Evolutionary conservation across 2,888 invertebrate species (phyloP), one percentile per base, ranked within the genome.

Genomic region (Agrotis segetum): DNA sequence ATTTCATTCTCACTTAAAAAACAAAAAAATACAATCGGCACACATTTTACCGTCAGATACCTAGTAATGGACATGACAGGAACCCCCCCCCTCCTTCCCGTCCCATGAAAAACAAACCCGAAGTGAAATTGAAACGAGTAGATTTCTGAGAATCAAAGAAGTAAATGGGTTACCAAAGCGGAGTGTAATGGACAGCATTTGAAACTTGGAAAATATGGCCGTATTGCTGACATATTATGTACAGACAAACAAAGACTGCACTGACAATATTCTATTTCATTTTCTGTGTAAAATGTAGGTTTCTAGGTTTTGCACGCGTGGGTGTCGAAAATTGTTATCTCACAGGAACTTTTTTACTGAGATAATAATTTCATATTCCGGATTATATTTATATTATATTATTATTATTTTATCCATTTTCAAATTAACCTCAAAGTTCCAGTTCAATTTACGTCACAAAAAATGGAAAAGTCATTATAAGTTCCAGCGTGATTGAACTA

Each of bases 111-210:
- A 59, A 81, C 53, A 55, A 81, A 50, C 62, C 6, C 13, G 24
- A 81, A 62, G 49, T 59, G 81, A 62, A 67, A 74, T 24, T 19
- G 24, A 76, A 58, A 16, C 77, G 67, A 17, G 49, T 62, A 63
- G 68, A 53, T 67, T 76, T 77, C 81, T 77, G 69, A 62, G 76
- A 77, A 76, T 62, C 40, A 29, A 19, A 46, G 16, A 75, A 75
- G 19, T 62, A 77, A 76, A 81, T 77, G 49, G 77, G 77, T 68
- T 75, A 40, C 19, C 44, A 34, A 46, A 46, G 29, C 14, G 24
- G 5, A 64, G 49, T 76, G n/a, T 81, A 77, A 81, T 81, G 81
- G 76, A 63, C 34, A 21, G 47, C 40, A 58, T 34, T 50, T 75
- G 59, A 62, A 58, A 47, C 50, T 70, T 16, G 19, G 52, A 16